Conservation (phyloP, 2,888 invertebrate genomes). For the Danaus chrysippus region DNA sequence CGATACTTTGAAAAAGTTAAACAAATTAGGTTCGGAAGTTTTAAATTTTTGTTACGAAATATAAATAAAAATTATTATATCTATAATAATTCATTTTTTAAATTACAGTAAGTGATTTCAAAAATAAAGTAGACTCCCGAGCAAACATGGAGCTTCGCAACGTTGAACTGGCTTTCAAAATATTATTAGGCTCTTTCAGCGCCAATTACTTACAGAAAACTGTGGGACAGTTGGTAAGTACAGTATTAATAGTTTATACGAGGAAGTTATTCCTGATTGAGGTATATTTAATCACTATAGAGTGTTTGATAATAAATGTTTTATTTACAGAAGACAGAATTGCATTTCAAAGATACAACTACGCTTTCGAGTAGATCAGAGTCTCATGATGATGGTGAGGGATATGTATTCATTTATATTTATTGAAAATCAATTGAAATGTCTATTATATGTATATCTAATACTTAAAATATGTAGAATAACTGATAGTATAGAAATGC, state of each 20-base stretch:
- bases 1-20: slow-evolving; percentile 54
- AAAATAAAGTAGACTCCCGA: slow-evolving; percentile 52
- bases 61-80: slow-evolving; percentile 2
- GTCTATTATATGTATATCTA: too few species aligned
- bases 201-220: slow-evolving; percentile 54
- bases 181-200: slow-evolving; percentile 53
- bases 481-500: too few species aligned
- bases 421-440: too few species aligned
- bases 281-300: not conserved
- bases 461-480: too few species aligned
- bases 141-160: slow-evolving; percentile 51
- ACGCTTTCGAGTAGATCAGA: slow-evolving; percentile 47
- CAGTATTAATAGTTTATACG: not conserved
- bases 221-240: slow-evolving; percentile 60
- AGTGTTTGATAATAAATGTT: not conserved
- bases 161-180: slow-evolving; percentile 60
- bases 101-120: slow-evolving; percentile 53
- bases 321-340: slow-evolving; percentile 56
- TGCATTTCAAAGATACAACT: slow-evolving; percentile 48
- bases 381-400: slow-evolving; percentile 64
- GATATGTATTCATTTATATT: too few species aligned
- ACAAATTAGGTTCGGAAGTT: slow-evolving; percentile 50
- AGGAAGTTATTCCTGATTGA: too few species aligned
- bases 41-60: not conserved
- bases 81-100: slow-evolving; percentile 1